phyloP scores from a whole-genome alignment of 2,113 vertebrate genomes.

The Marcusenius ussheri region DNA sequence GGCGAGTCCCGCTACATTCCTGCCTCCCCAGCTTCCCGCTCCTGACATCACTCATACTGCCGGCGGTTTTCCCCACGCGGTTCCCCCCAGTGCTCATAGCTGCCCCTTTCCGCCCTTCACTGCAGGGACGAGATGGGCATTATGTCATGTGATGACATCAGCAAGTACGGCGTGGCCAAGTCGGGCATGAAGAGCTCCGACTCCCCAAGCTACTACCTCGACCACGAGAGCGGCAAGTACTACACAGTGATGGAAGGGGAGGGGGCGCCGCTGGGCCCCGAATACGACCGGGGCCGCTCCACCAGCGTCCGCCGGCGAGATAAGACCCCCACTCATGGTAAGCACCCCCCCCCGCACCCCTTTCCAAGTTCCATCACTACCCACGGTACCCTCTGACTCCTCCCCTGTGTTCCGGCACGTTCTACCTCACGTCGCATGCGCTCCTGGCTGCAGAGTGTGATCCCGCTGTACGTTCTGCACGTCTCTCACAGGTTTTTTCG shows the following conservation, averaged over 20 bases:
- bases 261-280: constrained; percentile 42
- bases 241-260: constrained; percentile 69
- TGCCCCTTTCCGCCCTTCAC: background rate
- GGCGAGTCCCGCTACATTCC: background rate
- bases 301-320: constrained; percentile 73
- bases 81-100: background rate
- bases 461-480: background rate
- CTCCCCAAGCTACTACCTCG: constrained; percentile 71
- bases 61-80: background rate
- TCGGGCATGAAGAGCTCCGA: constrained; percentile 71
- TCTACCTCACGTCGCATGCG: background rate
- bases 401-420: background rate
- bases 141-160: constrained; percentile 73
- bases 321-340: constrained; percentile 81
- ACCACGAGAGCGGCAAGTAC: constrained; percentile 75
- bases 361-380: background rate
- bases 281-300: constrained; percentile 62
- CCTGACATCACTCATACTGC: background rate
- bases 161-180: constrained; percentile 68
- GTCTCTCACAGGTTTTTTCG: background rate
- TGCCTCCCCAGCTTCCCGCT: background rate
- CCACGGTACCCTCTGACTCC: background rate
- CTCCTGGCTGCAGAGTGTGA: no score
- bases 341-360: constrained; percentile 14
- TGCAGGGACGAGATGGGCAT: constrained; percentile 70